These are phyloP conservation scores for Dunckerocampus dactyliophorus DNA, from an alignment of 2,113 vertebrate genomes.

Conservation along the genomic window DNA sequence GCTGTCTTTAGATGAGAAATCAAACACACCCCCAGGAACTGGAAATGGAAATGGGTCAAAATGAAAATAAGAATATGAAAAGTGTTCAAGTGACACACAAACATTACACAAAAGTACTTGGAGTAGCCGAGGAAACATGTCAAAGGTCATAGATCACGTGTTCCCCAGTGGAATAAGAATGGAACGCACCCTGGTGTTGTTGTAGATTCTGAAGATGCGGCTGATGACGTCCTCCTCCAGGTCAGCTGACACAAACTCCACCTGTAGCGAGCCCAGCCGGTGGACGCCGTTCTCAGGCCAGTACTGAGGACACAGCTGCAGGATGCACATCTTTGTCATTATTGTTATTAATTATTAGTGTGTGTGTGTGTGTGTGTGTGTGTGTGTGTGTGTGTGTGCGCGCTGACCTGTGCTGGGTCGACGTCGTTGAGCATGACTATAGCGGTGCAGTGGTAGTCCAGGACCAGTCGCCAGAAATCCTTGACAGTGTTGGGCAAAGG, in stretches of 20 bases:
- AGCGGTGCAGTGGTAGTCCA: conserved; percentile 96
- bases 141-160: not conserved
- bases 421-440: conserved; percentile 98
- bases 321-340: not conserved
- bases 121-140: too few relatives aligned
- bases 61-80: conserved; percentile 1
- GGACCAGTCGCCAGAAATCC: conserved; percentile 95
- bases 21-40: conserved; percentile 3
- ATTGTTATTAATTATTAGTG: not conserved
- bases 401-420: conserved; percentile 88
- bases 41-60: not conserved
- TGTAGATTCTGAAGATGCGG: conserved; percentile 97
- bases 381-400: conserved; percentile 6
- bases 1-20: conserved; percentile 21
- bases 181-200: conserved; percentile 84
- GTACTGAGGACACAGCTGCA: conserved; percentile 94
- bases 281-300: conserved; percentile 97
- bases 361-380: conserved; percentile 7
- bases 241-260: conserved; percentile 96
- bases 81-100: too few relatives aligned
- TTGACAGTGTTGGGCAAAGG: conserved; percentile 97
- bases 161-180: not conserved
- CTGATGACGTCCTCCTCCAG: conserved; percentile 98
- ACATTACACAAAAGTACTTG: too few relatives aligned
- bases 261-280: conserved; percentile 90